Evolutionary conservation across 2,113 vertebrate species (phyloP).

Genomic region (Nothocercus nigrocapillus): DNA sequence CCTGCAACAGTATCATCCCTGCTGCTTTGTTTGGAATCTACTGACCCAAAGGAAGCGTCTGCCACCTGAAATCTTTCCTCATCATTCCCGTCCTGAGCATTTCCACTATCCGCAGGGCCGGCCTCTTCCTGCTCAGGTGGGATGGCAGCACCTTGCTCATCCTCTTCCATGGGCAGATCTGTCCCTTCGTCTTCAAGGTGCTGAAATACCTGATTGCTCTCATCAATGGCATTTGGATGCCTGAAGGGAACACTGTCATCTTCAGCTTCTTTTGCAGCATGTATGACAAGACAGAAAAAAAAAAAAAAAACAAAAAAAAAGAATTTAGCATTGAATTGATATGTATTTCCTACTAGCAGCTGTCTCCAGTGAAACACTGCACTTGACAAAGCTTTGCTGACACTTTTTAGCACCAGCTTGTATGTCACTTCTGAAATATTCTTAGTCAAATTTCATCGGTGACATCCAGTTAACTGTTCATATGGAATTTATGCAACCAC

Average conservation of each 20-base stretch:
- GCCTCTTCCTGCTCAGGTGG: background rate
- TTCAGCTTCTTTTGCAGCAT: slow-evolving; percentile 5
- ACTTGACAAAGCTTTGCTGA: background rate
- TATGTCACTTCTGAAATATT: background rate
- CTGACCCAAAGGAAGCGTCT: background rate
- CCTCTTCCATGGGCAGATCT: background rate
- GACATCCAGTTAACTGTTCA: background rate
- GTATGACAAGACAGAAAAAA: background rate
- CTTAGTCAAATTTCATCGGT: background rate
- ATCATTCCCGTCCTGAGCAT: background rate
- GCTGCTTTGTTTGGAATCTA: background rate
- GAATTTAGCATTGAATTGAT: background rate
- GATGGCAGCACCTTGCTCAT: background rate
- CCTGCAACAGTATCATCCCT: slow-evolving; percentile 48
- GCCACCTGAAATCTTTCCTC: background rate
- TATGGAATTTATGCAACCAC: background rate
- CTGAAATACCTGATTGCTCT: background rate
- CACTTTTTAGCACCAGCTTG: background rate
- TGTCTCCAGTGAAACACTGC: background rate
- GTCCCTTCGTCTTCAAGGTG: background rate
- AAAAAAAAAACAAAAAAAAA: too few species aligned
- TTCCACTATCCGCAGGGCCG: background rate
- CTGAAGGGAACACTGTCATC: background rate
- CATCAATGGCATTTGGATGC: background rate
- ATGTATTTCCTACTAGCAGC: background rate